Percentiles rank a stretch among this genome's conserved stretches.
Evolutionary conservation across 2,888 invertebrate species (phyloP).

Genomic region (Tetragonisca angustula): DNA sequence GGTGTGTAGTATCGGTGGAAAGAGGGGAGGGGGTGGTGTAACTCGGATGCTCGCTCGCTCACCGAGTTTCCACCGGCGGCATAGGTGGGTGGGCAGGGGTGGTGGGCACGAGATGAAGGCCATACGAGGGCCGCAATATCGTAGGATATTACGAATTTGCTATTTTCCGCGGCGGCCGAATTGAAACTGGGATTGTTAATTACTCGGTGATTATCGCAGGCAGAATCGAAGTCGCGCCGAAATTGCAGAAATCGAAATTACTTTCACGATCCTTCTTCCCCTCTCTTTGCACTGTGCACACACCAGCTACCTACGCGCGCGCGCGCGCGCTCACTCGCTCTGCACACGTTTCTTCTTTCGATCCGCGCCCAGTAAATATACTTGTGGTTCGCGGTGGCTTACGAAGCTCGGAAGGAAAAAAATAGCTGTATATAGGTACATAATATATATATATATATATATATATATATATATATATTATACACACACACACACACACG

Average conservation of each 20-base stretch:
- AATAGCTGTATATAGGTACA: not conserved
- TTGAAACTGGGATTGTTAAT: constrained; percentile 84
- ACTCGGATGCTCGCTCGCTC: constrained; percentile 62
- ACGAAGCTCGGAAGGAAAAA: not conserved
- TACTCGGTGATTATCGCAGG: constrained; percentile 82
- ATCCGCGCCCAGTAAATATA: too few relatives aligned
- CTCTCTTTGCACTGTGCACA: too few relatives aligned
- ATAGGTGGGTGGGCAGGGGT: constrained; percentile 46
- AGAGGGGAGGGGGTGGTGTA: constrained; percentile 34
- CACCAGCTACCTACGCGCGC: too few relatives aligned
- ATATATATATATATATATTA: too few relatives aligned
- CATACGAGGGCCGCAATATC: constrained; percentile 80
- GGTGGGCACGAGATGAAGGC: constrained; percentile 59
- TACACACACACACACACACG: too few relatives aligned
- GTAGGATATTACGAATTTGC: constrained; percentile 84
- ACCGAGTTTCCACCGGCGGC: constrained; percentile 49
- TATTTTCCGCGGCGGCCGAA: constrained; percentile 82
- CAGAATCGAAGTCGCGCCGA: constrained; percentile 79
- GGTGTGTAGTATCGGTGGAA: constrained; percentile 38
- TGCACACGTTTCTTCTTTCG: too few relatives aligned
- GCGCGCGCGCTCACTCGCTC: too few relatives aligned
- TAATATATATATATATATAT: too few relatives aligned
- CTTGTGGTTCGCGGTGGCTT: too few relatives aligned
- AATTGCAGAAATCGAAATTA: constrained; percentile 79
- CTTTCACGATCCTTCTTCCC: constrained; percentile 71